Conservation (phyloP, 2,888 invertebrate species). For the Neria commutata region DNA sequence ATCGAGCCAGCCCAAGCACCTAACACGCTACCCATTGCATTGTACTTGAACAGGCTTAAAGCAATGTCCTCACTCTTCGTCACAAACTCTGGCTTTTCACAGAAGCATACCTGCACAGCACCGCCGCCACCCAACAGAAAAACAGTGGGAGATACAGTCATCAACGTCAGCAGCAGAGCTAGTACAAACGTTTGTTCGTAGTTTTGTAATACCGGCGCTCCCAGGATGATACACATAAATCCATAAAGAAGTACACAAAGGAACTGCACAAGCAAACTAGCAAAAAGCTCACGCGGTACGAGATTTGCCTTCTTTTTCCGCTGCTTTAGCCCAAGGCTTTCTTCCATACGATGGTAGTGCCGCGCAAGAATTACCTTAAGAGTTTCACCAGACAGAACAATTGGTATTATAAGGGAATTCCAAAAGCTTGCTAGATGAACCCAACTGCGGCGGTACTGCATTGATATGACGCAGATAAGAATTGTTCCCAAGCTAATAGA, state of each 20-base stretch:
- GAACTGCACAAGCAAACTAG: slow-evolving; percentile 54
- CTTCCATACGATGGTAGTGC: slow-evolving; percentile 51
- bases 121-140: slow-evolving; percentile 59
- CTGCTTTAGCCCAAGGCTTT: slow-evolving; percentile 48
- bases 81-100: slow-evolving; percentile 58
- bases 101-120: slow-evolving; percentile 59
- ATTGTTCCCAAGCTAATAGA: slow-evolving; percentile 58
- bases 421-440: slow-evolving; percentile 56
- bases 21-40: slow-evolving; percentile 63
- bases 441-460: slow-evolving; percentile 57
- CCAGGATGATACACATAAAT: slow-evolving; percentile 59
- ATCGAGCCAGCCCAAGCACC: slow-evolving; percentile 82
- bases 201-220: slow-evolving; percentile 60
- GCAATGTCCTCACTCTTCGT: slow-evolving; percentile 58
- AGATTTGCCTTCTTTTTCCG: slow-evolving; percentile 51
- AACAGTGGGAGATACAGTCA: slow-evolving; percentile 59
- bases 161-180: slow-evolving; percentile 54
- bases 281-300: slow-evolving; percentile 50
- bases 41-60: slow-evolving; percentile 58
- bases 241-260: slow-evolving; percentile 55
- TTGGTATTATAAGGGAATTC: slow-evolving; percentile 57
- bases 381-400: slow-evolving; percentile 56
- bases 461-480: slow-evolving; percentile 58
- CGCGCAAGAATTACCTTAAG: slow-evolving; percentile 54
- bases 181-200: slow-evolving; percentile 61